Base-by-base conservation (phyloP, 2,888 invertebrate genomes). In the Phorcus lineatus region DNA sequence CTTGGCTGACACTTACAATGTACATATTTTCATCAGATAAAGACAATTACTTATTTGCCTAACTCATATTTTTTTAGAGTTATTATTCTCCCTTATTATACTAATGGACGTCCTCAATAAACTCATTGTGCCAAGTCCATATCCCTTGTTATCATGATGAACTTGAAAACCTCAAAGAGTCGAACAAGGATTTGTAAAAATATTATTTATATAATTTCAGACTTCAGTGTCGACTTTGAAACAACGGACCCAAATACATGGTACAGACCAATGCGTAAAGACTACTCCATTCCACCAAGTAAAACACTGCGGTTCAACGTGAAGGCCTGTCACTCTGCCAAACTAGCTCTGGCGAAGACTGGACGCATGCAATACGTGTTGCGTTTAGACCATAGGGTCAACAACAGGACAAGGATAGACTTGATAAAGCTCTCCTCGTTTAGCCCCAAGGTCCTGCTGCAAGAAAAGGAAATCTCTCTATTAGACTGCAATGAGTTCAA, bases 301-400 rank as follows among this genome's bases (percentile, higher is more conserved):
- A 67, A 16, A 17, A 67, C 36, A 0, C 31, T 67, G 31, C 28
- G 67, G 2, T 31, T 67, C 16, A 67, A 67, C 16, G 67, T 67
- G 16, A 67, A 67, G 67, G 16, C 67, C 9, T 67, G 67, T 67
- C 67, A 67, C 31, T 67, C 67, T 67, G 67, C 67, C 9, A 13
- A 17, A 1, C 17, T 67, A 11, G 67, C 67, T 11, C 36, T 67
- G 31, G 67, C 36, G 13, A 28, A 67, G 31, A 67, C 11, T n/a
- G 31, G 31, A 7, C 24, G 31, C 24, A 16, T 13, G 7, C 17
- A 28, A 13, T 67, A 67, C 36, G 28, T n/a, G n/a, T n/a, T 67
- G 22, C 28, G 17, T 11, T 2, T 67, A n/a, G 67, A 31, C 17
- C 11, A n/a, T n/a, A 67, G n/a, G 17, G n/a, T 24, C 7, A 31